Base-by-base conservation (phyloP, 1,140 invertebrate species). In the Drosophila tsacasi region DNA sequence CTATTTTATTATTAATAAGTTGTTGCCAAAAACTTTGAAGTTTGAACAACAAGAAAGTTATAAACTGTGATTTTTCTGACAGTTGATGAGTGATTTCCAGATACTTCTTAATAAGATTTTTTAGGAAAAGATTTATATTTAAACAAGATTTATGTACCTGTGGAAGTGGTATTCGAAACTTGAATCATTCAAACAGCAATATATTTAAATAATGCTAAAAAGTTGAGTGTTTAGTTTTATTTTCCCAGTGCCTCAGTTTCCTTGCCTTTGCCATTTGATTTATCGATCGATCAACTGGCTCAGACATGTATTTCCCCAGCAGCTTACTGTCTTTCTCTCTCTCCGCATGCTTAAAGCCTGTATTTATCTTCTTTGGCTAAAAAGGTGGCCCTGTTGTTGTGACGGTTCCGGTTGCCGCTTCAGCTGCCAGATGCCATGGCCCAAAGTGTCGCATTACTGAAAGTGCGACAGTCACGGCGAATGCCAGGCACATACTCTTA, bases 381-480 rank as follows among this genome's bases (percentile, higher is more conserved):
- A 55, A 55, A 54, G 58, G 30, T 69, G 77, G 40, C 49, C 15
- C 39, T 40, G 47, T 57, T 60, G 60, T 61, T 54, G 79, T 55
- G 49, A 25, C 50, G 30, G 32, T 52, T 40, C 49, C 62, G 46
- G 32, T n/a, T 37, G n/a, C 27, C 57, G 40, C 50, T 76, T 59
- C 47, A 42, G 74, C 62, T 78, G 75, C 75, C 79, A 79, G 71
- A 79, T 68, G 46, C 61, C 71, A 55, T 67, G 81, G 62, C 40
- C 52, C 79, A 93, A 81, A 84, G 77, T 84, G 73, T 84, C 92
- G 72, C 84, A 87, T 92, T 93, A 89, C 82, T 74, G 84, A 58
- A 91, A 82, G 63, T 93, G 73, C 65, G 69, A 67, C 69, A 72
- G 50, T 50, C 39, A 44, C 40, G 39, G 47, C 44, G 40, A 44